These are phyloP conservation scores for Chiloscyllium punctatum DNA, from an alignment of 2,797 vertebrate genomes.

Conservation along the genomic window DNA sequence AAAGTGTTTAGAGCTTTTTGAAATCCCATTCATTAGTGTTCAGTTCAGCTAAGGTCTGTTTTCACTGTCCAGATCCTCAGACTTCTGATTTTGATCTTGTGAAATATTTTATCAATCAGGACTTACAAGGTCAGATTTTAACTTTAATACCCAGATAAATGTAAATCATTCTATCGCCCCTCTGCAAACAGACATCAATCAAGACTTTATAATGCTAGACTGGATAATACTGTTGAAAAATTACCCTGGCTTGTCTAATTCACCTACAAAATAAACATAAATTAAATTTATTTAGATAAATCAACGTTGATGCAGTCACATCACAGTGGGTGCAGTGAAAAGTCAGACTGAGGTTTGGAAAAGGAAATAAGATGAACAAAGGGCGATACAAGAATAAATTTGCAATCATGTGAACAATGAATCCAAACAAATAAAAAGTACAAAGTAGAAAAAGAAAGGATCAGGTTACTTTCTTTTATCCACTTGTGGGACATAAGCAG, in stretches of 20 bases:
- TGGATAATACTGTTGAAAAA: background rate
- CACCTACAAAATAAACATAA: background rate
- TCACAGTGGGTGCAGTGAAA: background rate
- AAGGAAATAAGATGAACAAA: background rate
- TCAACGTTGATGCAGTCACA: background rate
- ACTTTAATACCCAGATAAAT: background rate
- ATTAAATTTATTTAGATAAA: background rate
- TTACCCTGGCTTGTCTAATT: background rate
- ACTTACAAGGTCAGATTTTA: background rate
- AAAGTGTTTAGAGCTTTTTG: background rate
- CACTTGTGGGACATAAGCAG: too few species aligned
- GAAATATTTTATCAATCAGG: background rate
- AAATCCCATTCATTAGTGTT: background rate
- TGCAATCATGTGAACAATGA: too few species aligned
- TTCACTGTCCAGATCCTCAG: background rate
- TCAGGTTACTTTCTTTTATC: too few species aligned
- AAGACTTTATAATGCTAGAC: background rate
- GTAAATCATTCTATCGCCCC: background rate
- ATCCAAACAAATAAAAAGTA: too few species aligned
- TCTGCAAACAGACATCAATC: background rate
- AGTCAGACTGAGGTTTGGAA: background rate
- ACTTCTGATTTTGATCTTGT: conserved; percentile 3
- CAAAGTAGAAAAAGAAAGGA: too few species aligned
- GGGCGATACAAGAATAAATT: background rate
- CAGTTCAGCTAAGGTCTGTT: background rate